Evolutionary conservation across 2,797 vertebrate species (phyloP).

Genomic region (Schizothorax lantsangensis): DNA sequence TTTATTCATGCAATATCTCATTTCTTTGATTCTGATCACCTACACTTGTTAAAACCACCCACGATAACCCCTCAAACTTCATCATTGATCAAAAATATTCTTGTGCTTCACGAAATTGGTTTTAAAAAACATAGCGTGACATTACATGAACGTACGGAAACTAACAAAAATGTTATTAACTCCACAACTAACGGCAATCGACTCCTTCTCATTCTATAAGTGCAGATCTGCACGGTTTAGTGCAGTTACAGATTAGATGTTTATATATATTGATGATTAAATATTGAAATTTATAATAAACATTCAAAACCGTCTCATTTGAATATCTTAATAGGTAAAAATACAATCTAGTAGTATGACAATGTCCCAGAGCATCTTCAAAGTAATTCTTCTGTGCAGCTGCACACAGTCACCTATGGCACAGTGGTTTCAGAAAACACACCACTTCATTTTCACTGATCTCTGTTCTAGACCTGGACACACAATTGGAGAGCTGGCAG

Average conservation of each 20-base stretch:
- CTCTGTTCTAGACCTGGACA: neutral
- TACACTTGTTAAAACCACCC: neutral
- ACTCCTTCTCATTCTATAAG: neutral
- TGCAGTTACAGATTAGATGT: conserved; percentile 32
- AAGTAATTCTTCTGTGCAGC: conserved; percentile 37
- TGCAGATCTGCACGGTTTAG: conserved; percentile 23
- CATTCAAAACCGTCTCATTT: conserved; percentile 4
- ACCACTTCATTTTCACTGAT: conserved; percentile 23
- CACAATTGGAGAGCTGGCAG: conserved; percentile 1
- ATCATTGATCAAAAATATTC: conserved; percentile 31
- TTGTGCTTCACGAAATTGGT: conserved; percentile 34
- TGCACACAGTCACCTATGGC: conserved; percentile 49
- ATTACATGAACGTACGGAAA: neutral
- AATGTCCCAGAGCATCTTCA: conserved; percentile 41
- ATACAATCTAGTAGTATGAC: conserved; percentile 49
- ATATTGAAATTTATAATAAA: conserved; percentile 33
- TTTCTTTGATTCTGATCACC: neutral
- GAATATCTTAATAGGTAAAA: conserved; percentile 40
- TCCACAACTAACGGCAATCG: conserved; percentile 10
- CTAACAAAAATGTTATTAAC: conserved; percentile 27
- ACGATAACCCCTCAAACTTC: neutral
- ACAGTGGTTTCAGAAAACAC: conserved; percentile 50
- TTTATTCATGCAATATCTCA: neutral
- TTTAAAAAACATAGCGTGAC: neutral
- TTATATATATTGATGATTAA: conserved; percentile 30